Conservation (phyloP, 2,888 invertebrate genomes). For the Exocentrus adspersus region DNA sequence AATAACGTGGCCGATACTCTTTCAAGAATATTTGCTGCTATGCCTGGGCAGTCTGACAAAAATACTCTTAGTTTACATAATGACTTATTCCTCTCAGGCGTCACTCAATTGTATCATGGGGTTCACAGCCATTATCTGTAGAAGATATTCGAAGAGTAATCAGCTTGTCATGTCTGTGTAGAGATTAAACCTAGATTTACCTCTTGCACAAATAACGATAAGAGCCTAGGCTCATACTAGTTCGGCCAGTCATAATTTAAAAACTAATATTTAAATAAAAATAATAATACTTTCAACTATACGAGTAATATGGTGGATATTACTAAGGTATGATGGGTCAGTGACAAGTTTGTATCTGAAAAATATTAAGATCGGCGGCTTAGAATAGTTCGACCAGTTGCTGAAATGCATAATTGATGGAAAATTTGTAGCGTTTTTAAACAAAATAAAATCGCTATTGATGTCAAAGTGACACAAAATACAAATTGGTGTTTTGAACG, state of each 20-base stretch:
- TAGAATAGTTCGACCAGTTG: background rate
- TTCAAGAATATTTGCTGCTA: too few relatives aligned
- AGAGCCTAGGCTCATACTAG: background rate
- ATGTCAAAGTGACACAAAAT: background rate
- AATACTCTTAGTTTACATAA: too few relatives aligned
- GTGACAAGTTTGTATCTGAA: background rate
- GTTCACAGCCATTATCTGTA: too few relatives aligned
- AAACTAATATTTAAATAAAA: slow-evolving; percentile 3
- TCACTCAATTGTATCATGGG: too few relatives aligned
- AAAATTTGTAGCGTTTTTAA: background rate
- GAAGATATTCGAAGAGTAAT: too few relatives aligned
- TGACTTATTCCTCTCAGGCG: too few relatives aligned
- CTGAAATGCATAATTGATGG: background rate
- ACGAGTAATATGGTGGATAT: background rate
- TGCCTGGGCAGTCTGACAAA: too few relatives aligned
- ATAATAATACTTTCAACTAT: background rate
- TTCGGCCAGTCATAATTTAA: slow-evolving; percentile 1
- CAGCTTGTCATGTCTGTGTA: too few relatives aligned
- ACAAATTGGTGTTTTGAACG: slow-evolving; percentile 12
- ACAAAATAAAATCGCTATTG: background rate
- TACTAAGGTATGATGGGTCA: background rate
- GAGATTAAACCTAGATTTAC: too few relatives aligned
- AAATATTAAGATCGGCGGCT: background rate
- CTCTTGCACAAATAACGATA: too few relatives aligned
- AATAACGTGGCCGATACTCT: too few relatives aligned